These are phyloP conservation scores for Apus apus DNA, from an alignment of 2,113 vertebrate genomes.

Conservation along the genomic window DNA sequence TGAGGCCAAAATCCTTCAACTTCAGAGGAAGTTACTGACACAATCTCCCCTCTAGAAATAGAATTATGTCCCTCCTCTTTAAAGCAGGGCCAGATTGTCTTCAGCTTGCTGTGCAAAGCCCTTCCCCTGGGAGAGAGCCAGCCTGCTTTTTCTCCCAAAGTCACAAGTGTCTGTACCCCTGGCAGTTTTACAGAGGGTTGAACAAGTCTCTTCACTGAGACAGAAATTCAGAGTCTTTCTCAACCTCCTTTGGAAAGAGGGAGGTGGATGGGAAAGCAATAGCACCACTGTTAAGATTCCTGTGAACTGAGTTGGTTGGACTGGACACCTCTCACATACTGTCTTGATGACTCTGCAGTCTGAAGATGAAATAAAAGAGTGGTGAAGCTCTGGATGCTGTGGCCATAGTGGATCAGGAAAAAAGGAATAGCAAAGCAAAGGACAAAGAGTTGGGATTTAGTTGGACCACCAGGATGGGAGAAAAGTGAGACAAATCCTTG, in stretches of 20 bases:
- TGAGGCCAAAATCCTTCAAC: slow-evolving; percentile 9
- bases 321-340: not conserved
- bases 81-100: not conserved
- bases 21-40: not conserved
- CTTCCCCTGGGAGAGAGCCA: not conserved
- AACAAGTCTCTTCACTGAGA: not conserved
- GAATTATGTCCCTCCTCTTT: not conserved
- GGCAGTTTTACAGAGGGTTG: not conserved
- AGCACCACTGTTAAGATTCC: not conserved
- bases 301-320: not conserved
- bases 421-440: not conserved
- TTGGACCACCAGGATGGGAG: slow-evolving; percentile 23
- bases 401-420: not conserved
- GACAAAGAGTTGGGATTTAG: not conserved
- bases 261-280: not conserved
- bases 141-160: not conserved
- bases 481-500: slow-evolving; percentile 41
- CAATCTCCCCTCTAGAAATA: not conserved
- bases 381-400: not conserved
- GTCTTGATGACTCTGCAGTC: not conserved
- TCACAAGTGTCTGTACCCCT: not conserved
- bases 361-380: not conserved
- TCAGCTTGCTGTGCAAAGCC: not conserved
- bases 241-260: not conserved
- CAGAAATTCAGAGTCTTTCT: not conserved